Conservation (phyloP, 2,888 invertebrate genomes). For the Chirona hameri region DNA sequence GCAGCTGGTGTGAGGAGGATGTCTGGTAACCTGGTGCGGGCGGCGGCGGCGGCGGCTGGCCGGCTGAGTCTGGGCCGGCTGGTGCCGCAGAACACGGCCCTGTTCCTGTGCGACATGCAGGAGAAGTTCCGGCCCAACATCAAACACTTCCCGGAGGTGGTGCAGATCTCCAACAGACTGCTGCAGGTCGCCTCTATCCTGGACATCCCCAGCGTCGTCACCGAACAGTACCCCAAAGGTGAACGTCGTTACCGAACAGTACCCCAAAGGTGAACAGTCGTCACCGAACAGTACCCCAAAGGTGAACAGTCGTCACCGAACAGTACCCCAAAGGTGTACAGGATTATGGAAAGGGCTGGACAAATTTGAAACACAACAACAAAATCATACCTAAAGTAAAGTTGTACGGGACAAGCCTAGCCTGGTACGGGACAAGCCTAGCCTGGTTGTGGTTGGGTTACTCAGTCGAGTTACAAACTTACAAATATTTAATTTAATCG, state of each 20-base stretch:
- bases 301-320: conserved; percentile 55
- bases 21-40: too few relatives aligned
- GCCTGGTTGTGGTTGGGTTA: too few relatives aligned
- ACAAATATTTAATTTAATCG: too few relatives aligned
- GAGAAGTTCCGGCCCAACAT: conserved; percentile 55
- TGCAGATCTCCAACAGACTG: conserved; percentile 50
- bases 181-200: conserved; percentile 52
- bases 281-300: conserved; percentile 60
- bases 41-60: too few relatives aligned
- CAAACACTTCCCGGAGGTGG: conserved; percentile 53
- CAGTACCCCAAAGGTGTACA: conserved; percentile 58
- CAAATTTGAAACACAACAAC: too few relatives aligned
- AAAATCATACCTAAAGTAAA: too few relatives aligned
- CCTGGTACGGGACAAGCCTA: too few relatives aligned
- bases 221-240: conserved; percentile 60
- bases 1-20: too few relatives aligned
- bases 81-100: conserved; percentile 47
- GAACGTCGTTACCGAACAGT: conserved; percentile 56
- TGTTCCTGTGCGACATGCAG: conserved; percentile 58
- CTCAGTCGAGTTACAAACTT: too few relatives aligned
- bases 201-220: conserved; percentile 55
- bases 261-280: conserved; percentile 56
- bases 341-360: conserved; percentile 12
- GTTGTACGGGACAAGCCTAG: too few relatives aligned
- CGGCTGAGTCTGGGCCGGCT: conserved; percentile 32